phyloP scores from a whole-genome alignment of 2,888 invertebrate species.

The Eueremaeus valkanovi region DNA sequence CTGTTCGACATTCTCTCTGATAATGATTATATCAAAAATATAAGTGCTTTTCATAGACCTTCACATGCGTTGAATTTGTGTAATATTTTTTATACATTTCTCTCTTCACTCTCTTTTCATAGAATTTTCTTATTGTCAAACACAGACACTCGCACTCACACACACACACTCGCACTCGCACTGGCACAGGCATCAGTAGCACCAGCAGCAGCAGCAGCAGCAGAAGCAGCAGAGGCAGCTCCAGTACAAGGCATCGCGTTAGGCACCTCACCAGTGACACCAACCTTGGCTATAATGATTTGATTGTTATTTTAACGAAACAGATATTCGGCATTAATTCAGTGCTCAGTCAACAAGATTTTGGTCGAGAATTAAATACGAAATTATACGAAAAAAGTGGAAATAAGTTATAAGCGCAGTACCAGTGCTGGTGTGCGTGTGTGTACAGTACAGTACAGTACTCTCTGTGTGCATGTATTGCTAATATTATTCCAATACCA shows the following conservation, averaged over 20 bases:
- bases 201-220: neutral
- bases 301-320: constrained; percentile 2
- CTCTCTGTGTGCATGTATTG: too few relatives aligned
- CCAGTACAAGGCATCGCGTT: neutral
- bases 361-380: neutral
- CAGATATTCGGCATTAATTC: neutral
- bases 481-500: neutral
- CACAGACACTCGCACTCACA: neutral
- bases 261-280: constrained; percentile 18
- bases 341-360: neutral
- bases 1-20: neutral
- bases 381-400: neutral
- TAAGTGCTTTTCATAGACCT: constrained; percentile 17
- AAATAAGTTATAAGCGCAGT: too few relatives aligned
- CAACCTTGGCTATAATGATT: constrained; percentile 15
- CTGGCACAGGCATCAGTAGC: neutral
- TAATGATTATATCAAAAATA: constrained; percentile 22
- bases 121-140: neutral
- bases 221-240: neutral
- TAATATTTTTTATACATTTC: neutral
- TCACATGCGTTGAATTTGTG: neutral
- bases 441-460: too few relatives aligned
- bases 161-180: too few relatives aligned
- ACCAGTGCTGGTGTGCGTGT: too few relatives aligned
- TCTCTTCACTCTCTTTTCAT: neutral